A percentile compares a stretch with the other conserved stretches of the same genome.
Conservation (phyloP, 2,113 vertebrate genomes). For the Serinus canaria region DNA sequence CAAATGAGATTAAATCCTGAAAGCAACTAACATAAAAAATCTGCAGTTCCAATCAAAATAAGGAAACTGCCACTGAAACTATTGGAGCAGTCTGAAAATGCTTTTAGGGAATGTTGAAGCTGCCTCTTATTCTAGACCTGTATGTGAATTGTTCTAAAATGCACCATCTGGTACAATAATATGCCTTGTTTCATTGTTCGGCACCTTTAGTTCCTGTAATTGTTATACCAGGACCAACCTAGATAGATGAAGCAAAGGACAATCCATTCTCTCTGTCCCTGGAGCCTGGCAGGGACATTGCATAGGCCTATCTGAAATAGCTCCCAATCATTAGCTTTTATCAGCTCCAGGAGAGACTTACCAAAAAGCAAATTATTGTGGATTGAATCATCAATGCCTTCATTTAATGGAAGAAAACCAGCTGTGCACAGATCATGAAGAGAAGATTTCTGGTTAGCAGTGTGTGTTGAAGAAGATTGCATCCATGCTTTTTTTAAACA, state of each 20-base stretch:
- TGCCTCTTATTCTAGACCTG: not conserved
- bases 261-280: not conserved
- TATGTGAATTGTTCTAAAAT: not conserved
- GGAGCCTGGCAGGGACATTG: not conserved
- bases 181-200: not conserved
- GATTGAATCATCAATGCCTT: not conserved
- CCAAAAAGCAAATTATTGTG: not conserved
- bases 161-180: not conserved
- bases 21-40: not conserved
- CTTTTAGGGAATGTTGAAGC: not conserved
- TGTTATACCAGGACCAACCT: not conserved
- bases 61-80: not conserved
- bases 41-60: not conserved
- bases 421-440: not conserved
- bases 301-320: not conserved
- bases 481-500: not conserved
- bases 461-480: not conserved
- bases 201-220: not conserved
- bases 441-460: not conserved
- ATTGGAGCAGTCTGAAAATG: not conserved
- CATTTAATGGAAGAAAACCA: not conserved
- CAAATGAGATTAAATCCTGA: conserved; percentile 16
- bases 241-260: not conserved
- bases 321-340: not conserved
- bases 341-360: not conserved